Conservation (phyloP, 2,888 invertebrate genomes). For the Parnassius apollo region DNA sequence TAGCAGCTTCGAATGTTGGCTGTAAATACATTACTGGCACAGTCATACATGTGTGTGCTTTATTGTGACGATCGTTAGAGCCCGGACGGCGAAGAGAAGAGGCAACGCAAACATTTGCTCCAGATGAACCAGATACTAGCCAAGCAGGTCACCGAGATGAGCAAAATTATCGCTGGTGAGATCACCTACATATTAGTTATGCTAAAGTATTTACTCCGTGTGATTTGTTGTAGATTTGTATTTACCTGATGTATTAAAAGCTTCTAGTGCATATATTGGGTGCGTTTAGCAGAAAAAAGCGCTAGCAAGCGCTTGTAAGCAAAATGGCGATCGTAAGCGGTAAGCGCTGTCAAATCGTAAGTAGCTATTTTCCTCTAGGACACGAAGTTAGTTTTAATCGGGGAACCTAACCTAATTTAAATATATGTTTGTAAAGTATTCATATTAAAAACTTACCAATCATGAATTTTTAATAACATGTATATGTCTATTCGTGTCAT, state of each 20-base stretch:
- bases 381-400: too few species aligned
- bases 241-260: slow-evolving; percentile 16
- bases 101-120: slow-evolving; percentile 92
- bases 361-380: too few species aligned
- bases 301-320: too few species aligned
- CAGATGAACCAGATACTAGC: slow-evolving; percentile 96
- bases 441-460: too few species aligned
- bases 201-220: slow-evolving; percentile 27
- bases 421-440: too few species aligned
- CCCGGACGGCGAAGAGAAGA: slow-evolving; percentile 90
- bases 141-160: slow-evolving; percentile 96
- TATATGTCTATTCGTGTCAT: too few species aligned
- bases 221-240: background rate
- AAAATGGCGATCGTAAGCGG: too few species aligned
- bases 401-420: too few species aligned
- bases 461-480: too few species aligned
- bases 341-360: too few species aligned
- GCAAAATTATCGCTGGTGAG: slow-evolving; percentile 97
- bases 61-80: slow-evolving; percentile 76
- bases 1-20: slow-evolving; percentile 75
- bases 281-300: too few species aligned
- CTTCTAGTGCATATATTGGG: too few species aligned
- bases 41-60: slow-evolving; percentile 59
- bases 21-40: slow-evolving; percentile 62
- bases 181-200: slow-evolving; percentile 39